phyloP scores from a whole-genome alignment of 2,113 vertebrate genomes.

The Entomyzon cyanotis region DNA sequence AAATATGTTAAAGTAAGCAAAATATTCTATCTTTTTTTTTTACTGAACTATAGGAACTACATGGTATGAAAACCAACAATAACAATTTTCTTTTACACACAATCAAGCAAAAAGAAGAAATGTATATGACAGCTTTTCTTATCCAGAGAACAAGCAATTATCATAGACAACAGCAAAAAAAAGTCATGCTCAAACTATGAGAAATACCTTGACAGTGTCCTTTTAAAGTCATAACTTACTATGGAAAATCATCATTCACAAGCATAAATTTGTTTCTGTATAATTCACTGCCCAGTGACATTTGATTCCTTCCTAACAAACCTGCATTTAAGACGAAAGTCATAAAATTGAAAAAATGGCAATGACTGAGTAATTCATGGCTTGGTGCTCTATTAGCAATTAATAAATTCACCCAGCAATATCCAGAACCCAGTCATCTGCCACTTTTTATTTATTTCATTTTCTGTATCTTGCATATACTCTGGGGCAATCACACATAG shows the following conservation, averaged over 20 bases:
- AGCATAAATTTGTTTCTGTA: constrained; percentile 52
- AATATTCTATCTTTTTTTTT: not conserved
- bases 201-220: constrained; percentile 29
- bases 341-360: constrained; percentile 63
- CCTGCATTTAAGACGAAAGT: constrained; percentile 68
- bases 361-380: constrained; percentile 64
- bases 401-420: constrained; percentile 69
- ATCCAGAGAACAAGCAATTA: not conserved
- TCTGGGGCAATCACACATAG: constrained; percentile 45
- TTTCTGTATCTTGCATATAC: constrained; percentile 48
- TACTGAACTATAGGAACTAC: not conserved
- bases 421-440: constrained; percentile 59
- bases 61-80: not conserved
- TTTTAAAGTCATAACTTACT: constrained; percentile 45
- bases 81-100: not conserved
- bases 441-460: constrained; percentile 69
- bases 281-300: constrained; percentile 64
- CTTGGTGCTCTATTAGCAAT: constrained; percentile 69
- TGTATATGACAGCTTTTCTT: not conserved
- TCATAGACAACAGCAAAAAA: not conserved
- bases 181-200: not conserved
- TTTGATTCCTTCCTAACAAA: constrained; percentile 66
- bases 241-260: constrained; percentile 47
- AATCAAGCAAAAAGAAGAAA: not conserved
- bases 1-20: not conserved